These are phyloP conservation scores for Mirza zaza DNA, from an alignment of 2,113 vertebrate species.

Conservation along the genomic window DNA sequence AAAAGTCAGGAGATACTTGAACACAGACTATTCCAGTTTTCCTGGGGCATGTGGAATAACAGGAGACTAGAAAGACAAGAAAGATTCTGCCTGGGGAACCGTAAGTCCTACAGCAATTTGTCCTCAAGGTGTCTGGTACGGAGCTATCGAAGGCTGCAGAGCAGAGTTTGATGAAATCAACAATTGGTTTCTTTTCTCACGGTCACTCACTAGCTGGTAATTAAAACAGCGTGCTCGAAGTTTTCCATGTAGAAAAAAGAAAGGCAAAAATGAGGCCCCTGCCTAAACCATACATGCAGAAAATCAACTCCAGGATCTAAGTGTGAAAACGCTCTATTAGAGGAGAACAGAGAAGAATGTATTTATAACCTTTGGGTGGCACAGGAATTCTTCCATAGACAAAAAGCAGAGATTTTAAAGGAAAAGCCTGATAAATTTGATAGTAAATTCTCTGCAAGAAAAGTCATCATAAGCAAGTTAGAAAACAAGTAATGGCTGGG, in stretches of 20 bases:
- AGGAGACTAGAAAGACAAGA: not conserved
- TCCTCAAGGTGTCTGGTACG: too few relatives aligned
- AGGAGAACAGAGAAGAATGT: not conserved
- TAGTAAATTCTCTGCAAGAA: not conserved
- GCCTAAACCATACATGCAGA: not conserved
- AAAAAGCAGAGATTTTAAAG: constrained; percentile 6
- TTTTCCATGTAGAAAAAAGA: not conserved
- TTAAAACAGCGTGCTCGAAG: not conserved
- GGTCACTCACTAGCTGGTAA: not conserved
- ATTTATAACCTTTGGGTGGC: not conserved
- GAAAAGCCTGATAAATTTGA: not conserved
- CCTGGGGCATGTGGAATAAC: not conserved
- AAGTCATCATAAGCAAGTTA: not conserved
- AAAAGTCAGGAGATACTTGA: not conserved
- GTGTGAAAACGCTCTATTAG: not conserved
- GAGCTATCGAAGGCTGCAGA: not conserved
- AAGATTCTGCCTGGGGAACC: not conserved
- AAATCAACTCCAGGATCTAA: not conserved
- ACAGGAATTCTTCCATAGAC: not conserved
- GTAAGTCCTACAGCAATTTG: fast-evolving
- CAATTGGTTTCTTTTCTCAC: not conserved
- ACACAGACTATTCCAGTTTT: not conserved
- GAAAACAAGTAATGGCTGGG: not conserved
- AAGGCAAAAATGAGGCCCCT: not conserved
- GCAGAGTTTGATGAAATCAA: not conserved